phyloP scores from a whole-genome alignment of 2,113 vertebrate genomes.

The Gallinago media region DNA sequence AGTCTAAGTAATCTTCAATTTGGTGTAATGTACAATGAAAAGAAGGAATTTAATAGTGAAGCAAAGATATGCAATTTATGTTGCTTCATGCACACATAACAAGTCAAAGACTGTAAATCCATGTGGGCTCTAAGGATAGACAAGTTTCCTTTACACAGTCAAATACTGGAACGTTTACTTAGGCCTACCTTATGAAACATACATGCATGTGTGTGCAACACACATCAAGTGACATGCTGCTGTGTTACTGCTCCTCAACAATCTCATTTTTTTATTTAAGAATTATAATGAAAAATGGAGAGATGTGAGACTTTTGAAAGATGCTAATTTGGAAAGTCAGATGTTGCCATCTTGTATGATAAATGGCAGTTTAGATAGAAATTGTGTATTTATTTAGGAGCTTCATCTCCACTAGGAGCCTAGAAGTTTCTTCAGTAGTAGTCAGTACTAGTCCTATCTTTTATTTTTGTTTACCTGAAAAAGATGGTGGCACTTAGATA shows the following conservation, averaged over 20 bases:
- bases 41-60: neutral
- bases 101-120: neutral
- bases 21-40: neutral
- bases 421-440: neutral
- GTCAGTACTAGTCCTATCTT: neutral
- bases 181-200: neutral
- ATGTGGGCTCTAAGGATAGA: neutral
- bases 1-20: neutral
- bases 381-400: neutral
- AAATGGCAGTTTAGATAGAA: neutral
- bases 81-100: neutral
- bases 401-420: neutral
- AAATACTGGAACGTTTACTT: neutral
- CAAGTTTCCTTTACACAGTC: neutral
- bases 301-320: neutral
- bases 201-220: neutral
- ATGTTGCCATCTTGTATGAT: neutral
- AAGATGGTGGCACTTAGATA: conserved; percentile 86
- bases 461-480: conserved; percentile 81
- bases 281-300: neutral
- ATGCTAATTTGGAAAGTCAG: neutral
- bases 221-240: neutral
- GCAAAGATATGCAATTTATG: neutral
- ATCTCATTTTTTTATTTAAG: neutral
- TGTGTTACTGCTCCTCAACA: neutral